Percentiles rank a stretch among this genome's conserved stretches.
Conservation (phyloP, 2,113 vertebrate genomes). For the Barbus barbus region DNA sequence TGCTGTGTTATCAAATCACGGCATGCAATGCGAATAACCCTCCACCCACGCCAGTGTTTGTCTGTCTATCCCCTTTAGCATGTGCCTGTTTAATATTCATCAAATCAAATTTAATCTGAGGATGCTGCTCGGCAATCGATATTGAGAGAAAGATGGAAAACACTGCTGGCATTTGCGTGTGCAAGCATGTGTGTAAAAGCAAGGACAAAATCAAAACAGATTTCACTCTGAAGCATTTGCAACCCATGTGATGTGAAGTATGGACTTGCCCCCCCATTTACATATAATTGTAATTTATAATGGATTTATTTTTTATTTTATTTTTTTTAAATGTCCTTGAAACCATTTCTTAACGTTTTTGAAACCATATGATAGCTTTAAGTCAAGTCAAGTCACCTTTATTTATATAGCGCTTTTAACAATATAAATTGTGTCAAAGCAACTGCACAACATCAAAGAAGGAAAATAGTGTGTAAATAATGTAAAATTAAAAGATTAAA, state of each 20-base stretch:
- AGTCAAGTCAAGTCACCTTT: no score
- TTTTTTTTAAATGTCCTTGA: no score
- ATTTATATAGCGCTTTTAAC: no score
- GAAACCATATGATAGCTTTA: no score
- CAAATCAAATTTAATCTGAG: conserved; percentile 66
- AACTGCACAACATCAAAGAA: no score
- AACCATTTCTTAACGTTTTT: no score
- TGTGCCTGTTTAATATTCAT: conserved; percentile 63
- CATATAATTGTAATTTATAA: no score
- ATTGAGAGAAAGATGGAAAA: conserved; percentile 33
- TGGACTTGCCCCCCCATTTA: no score
- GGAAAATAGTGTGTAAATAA: no score
- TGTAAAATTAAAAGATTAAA: no score
- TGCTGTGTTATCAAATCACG: background rate
- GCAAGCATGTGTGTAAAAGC: background rate
- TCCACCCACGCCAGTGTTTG: conserved; percentile 42
- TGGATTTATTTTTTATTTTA: no score
- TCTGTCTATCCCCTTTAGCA: conserved; percentile 49
- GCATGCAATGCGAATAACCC: background rate
- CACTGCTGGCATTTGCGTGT: conserved; percentile 16
- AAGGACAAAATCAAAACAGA: background rate
- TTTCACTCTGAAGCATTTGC: background rate
- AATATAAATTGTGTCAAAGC: no score
- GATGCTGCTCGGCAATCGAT: conserved; percentile 66
- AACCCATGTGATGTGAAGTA: background rate